These are phyloP conservation scores for Coenonympha arcania DNA, from an alignment of 2,888 invertebrate species.

Conservation along the genomic window DNA sequence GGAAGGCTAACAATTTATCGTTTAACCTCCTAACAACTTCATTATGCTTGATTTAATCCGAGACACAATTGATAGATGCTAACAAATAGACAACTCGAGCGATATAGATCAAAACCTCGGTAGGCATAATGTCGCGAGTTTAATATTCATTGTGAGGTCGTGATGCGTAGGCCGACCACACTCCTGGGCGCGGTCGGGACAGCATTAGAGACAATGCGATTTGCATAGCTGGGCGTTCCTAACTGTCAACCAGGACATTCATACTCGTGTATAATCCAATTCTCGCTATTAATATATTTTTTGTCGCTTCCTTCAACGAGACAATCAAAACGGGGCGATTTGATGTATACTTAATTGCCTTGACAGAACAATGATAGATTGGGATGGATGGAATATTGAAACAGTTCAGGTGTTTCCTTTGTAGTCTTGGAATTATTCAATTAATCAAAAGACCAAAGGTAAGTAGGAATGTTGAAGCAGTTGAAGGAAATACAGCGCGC, in stretches of 20 bases:
- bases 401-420: background rate
- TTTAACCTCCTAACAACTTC: constrained; percentile 7
- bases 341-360: constrained; percentile 1
- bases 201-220: constrained; percentile 70
- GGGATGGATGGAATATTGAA: constrained; percentile 29
- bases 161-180: constrained; percentile 56
- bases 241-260: constrained; percentile 69
- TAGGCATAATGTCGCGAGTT: constrained; percentile 48
- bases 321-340: constrained; percentile 12
- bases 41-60: constrained; percentile 5
- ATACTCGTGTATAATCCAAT: constrained; percentile 60
- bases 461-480: background rate
- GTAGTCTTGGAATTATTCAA: constrained; percentile 17
- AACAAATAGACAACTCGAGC: constrained; percentile 38
- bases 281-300: constrained; percentile 19
- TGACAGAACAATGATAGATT: constrained; percentile 17
- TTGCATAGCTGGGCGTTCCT: constrained; percentile 68
- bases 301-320: constrained; percentile 13
- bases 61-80: constrained; percentile 28
- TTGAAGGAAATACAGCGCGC: background rate
- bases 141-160: constrained; percentile 68
- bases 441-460: background rate
- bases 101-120: constrained; percentile 40
- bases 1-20: background rate
- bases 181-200: constrained; percentile 54